A percentile compares a stretch with the other conserved stretches of the same genome.
These are phyloP conservation scores for Meteorus colon DNA, from an alignment of 2,888 invertebrate genomes.

Conservation along the genomic window DNA sequence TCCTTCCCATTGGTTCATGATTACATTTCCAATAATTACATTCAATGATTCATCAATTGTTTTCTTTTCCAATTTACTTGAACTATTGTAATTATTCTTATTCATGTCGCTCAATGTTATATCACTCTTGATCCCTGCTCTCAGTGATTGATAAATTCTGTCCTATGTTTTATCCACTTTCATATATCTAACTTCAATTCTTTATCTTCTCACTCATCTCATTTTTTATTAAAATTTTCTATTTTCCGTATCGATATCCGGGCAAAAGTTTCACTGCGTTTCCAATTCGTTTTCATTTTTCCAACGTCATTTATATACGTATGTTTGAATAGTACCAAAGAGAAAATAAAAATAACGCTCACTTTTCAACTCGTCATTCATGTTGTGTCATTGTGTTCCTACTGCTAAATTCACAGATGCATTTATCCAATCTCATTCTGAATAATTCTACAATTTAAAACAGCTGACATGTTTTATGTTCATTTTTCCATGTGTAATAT, in stretches of 20 bases:
- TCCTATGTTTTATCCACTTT: not conserved
- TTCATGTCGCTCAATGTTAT: slow-evolving; percentile 7
- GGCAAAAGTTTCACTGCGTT: no score
- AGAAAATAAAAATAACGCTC: no score
- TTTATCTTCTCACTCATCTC: not conserved
- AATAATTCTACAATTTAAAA: not conserved
- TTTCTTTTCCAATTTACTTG: slow-evolving; percentile 4
- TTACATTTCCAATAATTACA: slow-evolving; percentile 1
- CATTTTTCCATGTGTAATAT: not conserved
- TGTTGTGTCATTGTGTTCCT: no score
- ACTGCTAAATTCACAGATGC: not conserved
- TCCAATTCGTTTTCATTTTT: no score
- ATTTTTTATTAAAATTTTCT: no score
- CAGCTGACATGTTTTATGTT: not conserved
- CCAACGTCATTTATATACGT: no score
- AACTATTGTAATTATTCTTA: not conserved
- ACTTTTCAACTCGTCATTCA: no score
- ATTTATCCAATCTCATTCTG: not conserved
- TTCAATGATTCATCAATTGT: slow-evolving; percentile 3
- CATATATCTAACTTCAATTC: not conserved
- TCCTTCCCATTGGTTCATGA: not conserved
- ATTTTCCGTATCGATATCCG: no score
- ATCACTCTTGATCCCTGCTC: not conserved
- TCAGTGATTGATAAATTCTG: not conserved
- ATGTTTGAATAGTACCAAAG: no score